A percentile compares a stretch with the other conserved stretches of the same genome.
phyloP scores from a whole-genome alignment of 2,113 vertebrate genomes.

The Corythoichthys intestinalis region DNA sequence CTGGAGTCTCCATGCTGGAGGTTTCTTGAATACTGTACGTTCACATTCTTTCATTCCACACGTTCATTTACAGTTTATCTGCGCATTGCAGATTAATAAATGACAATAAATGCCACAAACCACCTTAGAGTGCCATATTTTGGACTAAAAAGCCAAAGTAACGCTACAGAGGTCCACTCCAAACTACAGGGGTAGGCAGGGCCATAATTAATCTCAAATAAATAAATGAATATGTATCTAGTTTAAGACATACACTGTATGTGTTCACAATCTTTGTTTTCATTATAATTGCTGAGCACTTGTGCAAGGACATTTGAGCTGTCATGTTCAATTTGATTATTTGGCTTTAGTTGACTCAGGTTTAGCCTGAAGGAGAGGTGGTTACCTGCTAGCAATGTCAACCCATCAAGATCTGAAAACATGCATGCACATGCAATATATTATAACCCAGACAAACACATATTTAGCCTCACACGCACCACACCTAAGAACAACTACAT shows the following conservation, averaged over 20 bases:
- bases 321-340: slow-evolving; percentile 54
- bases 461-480: neutral
- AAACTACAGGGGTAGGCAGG: too few relatives aligned
- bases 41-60: too few relatives aligned
- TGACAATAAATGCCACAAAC: too few relatives aligned
- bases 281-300: slow-evolving; percentile 21
- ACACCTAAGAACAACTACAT: neutral
- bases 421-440: slow-evolving; percentile 45
- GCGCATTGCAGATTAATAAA: too few relatives aligned
- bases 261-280: slow-evolving; percentile 10
- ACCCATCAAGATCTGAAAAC: slow-evolving; percentile 32
- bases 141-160: too few relatives aligned
- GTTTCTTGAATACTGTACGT: too few relatives aligned
- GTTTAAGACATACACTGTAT: neutral
- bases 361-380: slow-evolving; percentile 58
- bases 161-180: too few relatives aligned
- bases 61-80: too few relatives aligned
- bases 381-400: slow-evolving; percentile 39
- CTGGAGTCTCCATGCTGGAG: too few relatives aligned
- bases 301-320: slow-evolving; percentile 38
- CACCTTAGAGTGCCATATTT: too few relatives aligned
- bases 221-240: too few relatives aligned
- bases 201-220: too few relatives aligned
- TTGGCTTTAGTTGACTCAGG: slow-evolving; percentile 39
- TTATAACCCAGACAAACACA: slow-evolving; percentile 6